These are phyloP conservation scores for Hecatera dysodea DNA, from an alignment of 2,888 invertebrate species.

Conservation along the genomic window DNA sequence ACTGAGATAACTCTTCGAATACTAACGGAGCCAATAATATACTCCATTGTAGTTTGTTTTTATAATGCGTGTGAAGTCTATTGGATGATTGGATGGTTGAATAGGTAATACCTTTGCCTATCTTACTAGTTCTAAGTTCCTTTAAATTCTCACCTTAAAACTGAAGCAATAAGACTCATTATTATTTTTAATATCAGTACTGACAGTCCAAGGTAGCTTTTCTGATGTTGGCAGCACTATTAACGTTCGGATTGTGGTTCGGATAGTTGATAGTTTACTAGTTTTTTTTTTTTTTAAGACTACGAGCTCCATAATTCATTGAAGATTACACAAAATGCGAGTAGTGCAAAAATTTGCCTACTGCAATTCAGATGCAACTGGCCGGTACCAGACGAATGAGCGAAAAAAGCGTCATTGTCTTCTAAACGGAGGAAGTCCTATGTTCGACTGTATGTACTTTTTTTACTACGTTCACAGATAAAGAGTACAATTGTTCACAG, in stretches of 20 bases:
- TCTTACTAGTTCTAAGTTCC: neutral
- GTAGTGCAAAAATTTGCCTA: neutral
- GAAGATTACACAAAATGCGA: neutral
- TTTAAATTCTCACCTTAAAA: fast-evolving
- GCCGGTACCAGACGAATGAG: neutral
- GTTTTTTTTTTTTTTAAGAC: too few relatives aligned
- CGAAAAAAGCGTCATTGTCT: too few relatives aligned
- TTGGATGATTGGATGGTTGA: constrained; percentile 16
- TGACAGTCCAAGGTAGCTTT: constrained; percentile 19
- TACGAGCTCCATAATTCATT: neutral
- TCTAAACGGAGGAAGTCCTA: too few relatives aligned
- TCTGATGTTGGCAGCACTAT: constrained; percentile 21
- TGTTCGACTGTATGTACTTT: too few relatives aligned
- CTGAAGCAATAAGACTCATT: fast-evolving
- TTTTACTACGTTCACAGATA: too few relatives aligned
- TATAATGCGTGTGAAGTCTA: neutral
- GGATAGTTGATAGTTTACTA: too few relatives aligned
- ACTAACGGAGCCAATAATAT: constrained; percentile 31
- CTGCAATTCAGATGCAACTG: too few relatives aligned
- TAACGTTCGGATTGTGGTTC: constrained; percentile 44
- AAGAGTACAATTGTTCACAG: too few relatives aligned
- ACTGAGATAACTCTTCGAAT: constrained; percentile 49
- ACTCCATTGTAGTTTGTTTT: constrained; percentile 23
- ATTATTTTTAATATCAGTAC: neutral
- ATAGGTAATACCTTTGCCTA: constrained; percentile 26